phyloP scores from a whole-genome alignment of 2,888 invertebrate species.

The Craniophora ligustri region DNA sequence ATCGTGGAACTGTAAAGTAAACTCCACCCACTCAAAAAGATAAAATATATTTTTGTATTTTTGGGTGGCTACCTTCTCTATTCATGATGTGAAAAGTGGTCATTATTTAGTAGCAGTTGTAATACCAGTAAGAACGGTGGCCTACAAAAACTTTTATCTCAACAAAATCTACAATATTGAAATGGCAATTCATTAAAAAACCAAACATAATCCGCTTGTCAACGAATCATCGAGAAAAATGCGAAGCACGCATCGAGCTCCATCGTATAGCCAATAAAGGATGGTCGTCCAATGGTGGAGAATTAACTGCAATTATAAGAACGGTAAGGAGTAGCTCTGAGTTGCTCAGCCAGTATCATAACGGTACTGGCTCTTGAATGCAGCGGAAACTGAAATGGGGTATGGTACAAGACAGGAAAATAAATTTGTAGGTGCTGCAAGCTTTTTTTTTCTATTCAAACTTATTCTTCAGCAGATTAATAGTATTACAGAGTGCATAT shows the following conservation, averaged over 20 bases:
- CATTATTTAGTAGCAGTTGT: too few relatives aligned
- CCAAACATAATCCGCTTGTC: neutral
- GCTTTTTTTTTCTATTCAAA: too few relatives aligned
- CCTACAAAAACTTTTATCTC: constrained; percentile 2
- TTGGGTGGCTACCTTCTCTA: too few relatives aligned
- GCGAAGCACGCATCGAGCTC: constrained; percentile 51
- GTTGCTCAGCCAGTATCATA: constrained; percentile 73
- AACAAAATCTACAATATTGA: constrained; percentile 11
- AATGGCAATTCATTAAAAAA: constrained; percentile 13
- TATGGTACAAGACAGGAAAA: constrained; percentile 35
- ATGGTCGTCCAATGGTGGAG: constrained; percentile 68
- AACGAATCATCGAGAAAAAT: constrained; percentile 1
- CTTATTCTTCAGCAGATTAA: too few relatives aligned
- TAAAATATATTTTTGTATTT: too few relatives aligned
- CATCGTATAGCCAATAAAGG: constrained; percentile 53
- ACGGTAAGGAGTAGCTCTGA: constrained; percentile 73
- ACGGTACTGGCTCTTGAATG: constrained; percentile 77
- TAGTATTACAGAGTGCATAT: too few relatives aligned
- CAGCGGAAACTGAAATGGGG: constrained; percentile 67
- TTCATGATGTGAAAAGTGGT: too few relatives aligned
- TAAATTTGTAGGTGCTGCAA: too few relatives aligned
- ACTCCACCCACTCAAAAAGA: too few relatives aligned
- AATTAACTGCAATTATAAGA: constrained; percentile 86
- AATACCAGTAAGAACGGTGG: too few relatives aligned
- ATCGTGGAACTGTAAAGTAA: too few relatives aligned